Evolutionary conservation across 92 coral and sea anemone genomes (phyloP), one percentile per base, ranked within the genome.

Genomic region (Muricea muricata): DNA sequence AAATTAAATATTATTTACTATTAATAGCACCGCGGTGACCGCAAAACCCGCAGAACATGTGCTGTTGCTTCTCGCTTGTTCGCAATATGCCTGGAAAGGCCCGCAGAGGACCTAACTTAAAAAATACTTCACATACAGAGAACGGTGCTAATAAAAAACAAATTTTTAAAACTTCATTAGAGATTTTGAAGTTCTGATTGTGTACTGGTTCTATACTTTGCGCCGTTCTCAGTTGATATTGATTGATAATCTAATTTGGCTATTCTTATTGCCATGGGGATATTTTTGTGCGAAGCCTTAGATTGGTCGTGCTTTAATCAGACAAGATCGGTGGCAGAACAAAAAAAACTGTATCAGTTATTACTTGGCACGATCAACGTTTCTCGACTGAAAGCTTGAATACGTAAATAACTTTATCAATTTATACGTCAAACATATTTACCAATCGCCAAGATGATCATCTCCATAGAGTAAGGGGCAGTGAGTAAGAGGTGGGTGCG

Each of bases 11-110:
- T 70, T 0, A 42, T 39, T 34, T 70, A 25, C 76, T 70, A 70
- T 70, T 33, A 34, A 37, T 70, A 70, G 76, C 3, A 18, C 10
- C 29, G 60, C 60, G 28, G 76, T 0, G 47, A 70, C 76, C 76
- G 20, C 76, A 70, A 70, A 70, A 35, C n/a, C 76, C 76, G 21
- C 76, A 37, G 50, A 29, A 39, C 29, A 42, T 18, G 76, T 70
- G 48, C 13, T 18, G 50, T 33, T 32, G 41, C 7, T 12, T 32
- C 47, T 6, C 41, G 41, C 41, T 67, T 67, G 20, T 39, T 70
- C 20, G 42, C 48, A 39, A 10, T 21, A 17, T 12, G 25, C 76
- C 55, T 7, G 76, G 50, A 2, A 13, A 13, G 39, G 18, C 70
- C 11, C 13, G 24, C 70, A 3, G 15, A 20, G 60, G 26, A 6